Evolutionary conservation across 2,888 invertebrate species (phyloP).

Genomic region (Pherbina coryleti): DNA sequence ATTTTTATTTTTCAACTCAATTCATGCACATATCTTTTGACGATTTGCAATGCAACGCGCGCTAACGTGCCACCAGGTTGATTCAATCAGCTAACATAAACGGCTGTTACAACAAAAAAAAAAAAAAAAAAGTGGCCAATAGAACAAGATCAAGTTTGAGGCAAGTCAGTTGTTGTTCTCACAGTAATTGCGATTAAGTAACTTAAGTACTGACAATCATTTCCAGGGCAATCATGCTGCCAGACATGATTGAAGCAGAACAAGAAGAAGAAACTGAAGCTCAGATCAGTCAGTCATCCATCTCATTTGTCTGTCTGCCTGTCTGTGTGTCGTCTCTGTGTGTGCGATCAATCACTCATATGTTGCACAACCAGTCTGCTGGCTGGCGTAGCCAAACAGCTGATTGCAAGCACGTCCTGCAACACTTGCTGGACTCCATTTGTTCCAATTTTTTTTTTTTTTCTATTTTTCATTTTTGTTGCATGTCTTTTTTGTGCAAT

Average conservation of each 20-base stretch:
- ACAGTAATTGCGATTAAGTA: constrained; percentile 37
- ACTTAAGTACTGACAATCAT: constrained; percentile 34
- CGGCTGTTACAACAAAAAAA: background rate
- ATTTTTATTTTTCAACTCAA: background rate
- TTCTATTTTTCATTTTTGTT: constrained; percentile 23
- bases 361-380: too few species aligned
- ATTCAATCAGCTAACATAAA: background rate
- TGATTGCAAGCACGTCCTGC: too few species aligned
- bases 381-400: too few species aligned
- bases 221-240: constrained; percentile 30
- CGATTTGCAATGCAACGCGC: background rate
- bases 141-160: constrained; percentile 1
- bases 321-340: background rate
- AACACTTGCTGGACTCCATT: constrained; percentile 36
- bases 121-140: background rate
- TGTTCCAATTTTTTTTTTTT: constrained; percentile 34
- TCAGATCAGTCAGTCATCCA: background rate
- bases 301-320: background rate
- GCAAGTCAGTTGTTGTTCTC: constrained; percentile 21
- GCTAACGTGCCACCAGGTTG: background rate
- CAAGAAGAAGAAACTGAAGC: background rate
- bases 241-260: constrained; percentile 11
- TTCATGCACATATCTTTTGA: background rate
- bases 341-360: background rate
- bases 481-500: background rate